Base-by-base conservation (phyloP, 2,797 vertebrate genomes). In the Artibeus jamaicensis region DNA sequence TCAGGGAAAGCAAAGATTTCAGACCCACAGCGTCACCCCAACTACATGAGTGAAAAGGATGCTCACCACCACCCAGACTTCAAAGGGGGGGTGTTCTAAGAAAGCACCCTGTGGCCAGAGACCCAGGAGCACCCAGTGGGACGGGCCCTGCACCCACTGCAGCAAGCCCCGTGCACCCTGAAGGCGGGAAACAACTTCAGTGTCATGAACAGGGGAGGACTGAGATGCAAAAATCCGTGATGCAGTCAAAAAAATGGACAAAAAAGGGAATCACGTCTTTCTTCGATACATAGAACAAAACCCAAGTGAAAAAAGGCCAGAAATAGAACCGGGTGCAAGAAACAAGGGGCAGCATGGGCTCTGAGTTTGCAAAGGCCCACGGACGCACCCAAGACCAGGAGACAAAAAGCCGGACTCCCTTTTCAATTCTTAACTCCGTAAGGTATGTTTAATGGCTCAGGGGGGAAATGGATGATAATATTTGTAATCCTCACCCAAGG, bases 141-240 rank as follows among this genome's bases (percentile, higher is more conserved):
- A 2, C 0, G 2, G 44, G 6, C 0, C 1, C 39, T 34, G 39
- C 3, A 16, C 57, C n/a, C 29, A 6, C 24, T 26, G 46, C 39
- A 3, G 44, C 22, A 6, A 0, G 1, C n/a, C 44, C n/a, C 16
- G 2, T 4, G 6, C 44, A 34, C 44, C 42, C 16, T 32, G 6
- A 37, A 55, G 48, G 37, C 7, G 37, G n/a, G 37, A 74, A 26
- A 32, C 9, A 29, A 89, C 32, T 29, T 39, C 50, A 10, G 0
- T 5, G 67, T 39, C 95, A 70, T 10, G 55, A 6, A 34, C 2
- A 22, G 50, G 39, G 39, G 39, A 18, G 34, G 24, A 9, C 48
- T 1, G 46, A 50, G 6, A 22, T 2, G 79, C 74, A 42, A n/a
- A 55, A 29, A 0, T 2, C 26, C 34, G 0, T 3, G 42, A 1